A percentile compares a stretch with the other conserved stretches of the same genome.
Conservation (phyloP, 2,888 invertebrate genomes). For the Ischnus inquisitorius region DNA sequence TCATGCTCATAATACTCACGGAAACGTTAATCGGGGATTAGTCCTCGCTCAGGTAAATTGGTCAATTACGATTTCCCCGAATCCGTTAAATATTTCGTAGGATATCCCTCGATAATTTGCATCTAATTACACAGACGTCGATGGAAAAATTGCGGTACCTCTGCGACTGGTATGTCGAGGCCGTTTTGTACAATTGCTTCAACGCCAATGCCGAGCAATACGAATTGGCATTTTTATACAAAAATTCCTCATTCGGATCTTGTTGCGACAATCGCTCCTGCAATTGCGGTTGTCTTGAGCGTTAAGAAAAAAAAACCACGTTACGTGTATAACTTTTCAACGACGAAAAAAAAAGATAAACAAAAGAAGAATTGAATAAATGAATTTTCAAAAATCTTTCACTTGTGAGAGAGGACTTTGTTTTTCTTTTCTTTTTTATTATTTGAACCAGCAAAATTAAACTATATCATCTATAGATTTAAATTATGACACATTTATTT, state of each 20-base stretch:
- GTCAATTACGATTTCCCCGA: neutral
- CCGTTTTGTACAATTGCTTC: constrained; percentile 84
- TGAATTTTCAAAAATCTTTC: neutral
- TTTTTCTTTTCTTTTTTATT: constrained; percentile 71
- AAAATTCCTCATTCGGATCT: constrained; percentile 47
- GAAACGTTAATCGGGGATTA: constrained; percentile 85
- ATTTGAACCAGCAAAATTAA: constrained; percentile 80
- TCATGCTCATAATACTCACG: constrained; percentile 82
- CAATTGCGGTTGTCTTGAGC: constrained; percentile 66
- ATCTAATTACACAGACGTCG: constrained; percentile 70
- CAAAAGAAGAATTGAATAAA: constrained; percentile 34
- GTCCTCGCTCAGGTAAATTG: constrained; percentile 85
- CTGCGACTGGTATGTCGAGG: constrained; percentile 85
- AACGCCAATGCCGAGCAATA: constrained; percentile 85
- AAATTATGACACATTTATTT: constrained; percentile 81
- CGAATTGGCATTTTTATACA: constrained; percentile 86
- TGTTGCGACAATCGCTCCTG: constrained; percentile 64
- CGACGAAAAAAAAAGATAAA: constrained; percentile 56
- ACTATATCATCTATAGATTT: constrained; percentile 73
- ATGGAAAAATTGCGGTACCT: constrained; percentile 83
- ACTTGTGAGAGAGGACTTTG: constrained; percentile 24
- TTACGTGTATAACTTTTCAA: constrained; percentile 54
- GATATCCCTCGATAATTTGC: constrained; percentile 4
- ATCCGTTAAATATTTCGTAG: neutral
- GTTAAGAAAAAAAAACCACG: constrained; percentile 62